Base-by-base conservation (phyloP, 2,888 invertebrate species). In the Acronicta alni region DNA sequence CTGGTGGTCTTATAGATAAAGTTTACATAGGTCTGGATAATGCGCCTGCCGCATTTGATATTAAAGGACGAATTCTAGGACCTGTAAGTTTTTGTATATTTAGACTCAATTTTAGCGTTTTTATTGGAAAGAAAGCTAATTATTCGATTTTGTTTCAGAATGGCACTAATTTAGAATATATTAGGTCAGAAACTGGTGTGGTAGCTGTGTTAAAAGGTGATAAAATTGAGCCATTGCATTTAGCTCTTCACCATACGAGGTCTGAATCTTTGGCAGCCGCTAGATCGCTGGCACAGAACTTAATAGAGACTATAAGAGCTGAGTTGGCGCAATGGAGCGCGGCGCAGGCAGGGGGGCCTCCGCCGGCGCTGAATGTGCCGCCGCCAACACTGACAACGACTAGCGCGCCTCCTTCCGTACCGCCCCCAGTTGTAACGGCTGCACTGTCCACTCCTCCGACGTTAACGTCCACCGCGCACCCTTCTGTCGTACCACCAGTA, bases 1-100 rank as follows among this genome's bases (percentile, higher is more conserved):
- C 93, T 72, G 93, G 91, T 67, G 90, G 91, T 63, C 89, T 93
- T 41, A 87, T 93, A 73, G 97, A 97, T 87, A 97, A 97, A 90
- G 95, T 97, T 72, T 96, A 96, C 78, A 95, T 97, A 77, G 97
- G 97, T 39, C 92, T 97, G 74, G 97, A 97, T 80, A 96, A 96
- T 93, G 96, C 97, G 51, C 97, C 97, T 26, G 95, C 96, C 67
- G 95, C 95, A 66, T 97, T 97, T 87, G 97, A 97, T 86, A 95
- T 97, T 74, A 95, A 96, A 83, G 96, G 96, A 70, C 96, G 97
- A 81, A 95, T 97, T 75, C 93, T 97, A 69, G 97, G 97, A 54
- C 93, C 92, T 64, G 94, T 94, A 81, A 89, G 93, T 89, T 62
- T 52, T 53, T 43, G 20, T 43, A 45, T 39, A 45, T 46, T 49